Conservation (phyloP, 2,888 invertebrate genomes). For the Junonia oenone region DNA sequence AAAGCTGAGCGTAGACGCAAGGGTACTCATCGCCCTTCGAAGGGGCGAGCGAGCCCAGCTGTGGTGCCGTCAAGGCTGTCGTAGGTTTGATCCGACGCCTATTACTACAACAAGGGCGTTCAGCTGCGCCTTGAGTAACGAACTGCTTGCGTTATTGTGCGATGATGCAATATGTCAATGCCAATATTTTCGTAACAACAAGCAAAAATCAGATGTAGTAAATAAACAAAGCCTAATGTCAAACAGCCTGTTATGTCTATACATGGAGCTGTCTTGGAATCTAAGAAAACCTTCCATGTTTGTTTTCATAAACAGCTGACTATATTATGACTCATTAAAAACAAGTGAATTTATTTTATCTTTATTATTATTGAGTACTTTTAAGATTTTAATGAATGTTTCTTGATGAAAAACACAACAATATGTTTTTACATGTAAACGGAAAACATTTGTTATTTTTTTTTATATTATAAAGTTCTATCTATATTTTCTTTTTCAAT, state of each 20-base stretch:
- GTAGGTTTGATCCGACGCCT: neutral
- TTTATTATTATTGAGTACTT: too few relatives aligned
- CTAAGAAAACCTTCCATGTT: neutral
- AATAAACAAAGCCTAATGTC: slow-evolving; percentile 40
- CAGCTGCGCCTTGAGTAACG: slow-evolving; percentile 32
- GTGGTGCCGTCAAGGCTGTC: slow-evolving; percentile 10
- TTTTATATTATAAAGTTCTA: too few relatives aligned
- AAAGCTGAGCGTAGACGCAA: neutral
- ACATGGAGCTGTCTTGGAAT: neutral
- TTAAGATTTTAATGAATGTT: too few relatives aligned
- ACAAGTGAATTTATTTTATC: too few relatives aligned
- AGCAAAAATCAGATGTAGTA: slow-evolving; percentile 38
- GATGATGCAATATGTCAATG: slow-evolving; percentile 74
- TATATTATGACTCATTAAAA: too few relatives aligned
- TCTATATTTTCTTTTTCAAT: too few relatives aligned
- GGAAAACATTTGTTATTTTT: too few relatives aligned
- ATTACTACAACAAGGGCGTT: slow-evolving; percentile 30
- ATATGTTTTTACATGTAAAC: too few relatives aligned
- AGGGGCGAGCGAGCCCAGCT: slow-evolving; percentile 5
- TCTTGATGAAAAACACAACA: too few relatives aligned
- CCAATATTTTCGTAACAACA: slow-evolving; percentile 56
- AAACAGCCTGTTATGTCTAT: neutral
- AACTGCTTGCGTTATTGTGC: slow-evolving; percentile 29
- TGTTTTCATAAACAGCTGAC: too few relatives aligned
- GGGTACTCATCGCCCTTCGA: slow-evolving; percentile 1